phyloP scores from a whole-genome alignment of 2,797 vertebrate species.

The Lepus oiostolus region DNA sequence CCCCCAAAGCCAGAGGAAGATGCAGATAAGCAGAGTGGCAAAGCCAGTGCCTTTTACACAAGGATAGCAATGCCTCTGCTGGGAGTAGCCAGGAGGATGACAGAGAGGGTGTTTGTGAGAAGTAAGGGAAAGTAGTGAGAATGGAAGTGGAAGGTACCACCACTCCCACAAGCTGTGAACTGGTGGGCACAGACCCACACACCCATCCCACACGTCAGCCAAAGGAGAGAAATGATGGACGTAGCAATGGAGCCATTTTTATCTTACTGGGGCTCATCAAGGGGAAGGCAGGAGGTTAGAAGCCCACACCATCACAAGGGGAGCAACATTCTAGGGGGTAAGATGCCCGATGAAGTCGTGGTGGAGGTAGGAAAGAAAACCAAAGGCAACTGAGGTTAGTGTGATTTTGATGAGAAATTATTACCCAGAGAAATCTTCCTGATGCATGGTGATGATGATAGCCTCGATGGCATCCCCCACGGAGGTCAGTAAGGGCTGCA shows the following conservation, averaged over 20 bases:
- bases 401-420: conserved; percentile 54
- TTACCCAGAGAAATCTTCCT: conserved; percentile 98
- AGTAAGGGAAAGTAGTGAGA: neutral
- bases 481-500: conserved; percentile 95
- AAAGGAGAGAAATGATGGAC: conserved; percentile 45
- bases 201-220: neutral
- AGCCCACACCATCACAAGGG: neutral
- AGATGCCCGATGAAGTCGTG: neutral
- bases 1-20: neutral
- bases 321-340: neutral
- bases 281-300: neutral
- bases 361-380: neutral
- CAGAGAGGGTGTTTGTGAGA: neutral
- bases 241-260: neutral
- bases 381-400: neutral
- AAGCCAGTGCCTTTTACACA: neutral
- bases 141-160: neutral
- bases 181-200: neutral
- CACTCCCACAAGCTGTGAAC: neutral
- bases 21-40: neutral
- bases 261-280: neutral
- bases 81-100: neutral
- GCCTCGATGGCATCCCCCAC: conserved; percentile 97
- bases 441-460: conserved; percentile 98
- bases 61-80: neutral